Percentiles rank a stretch among this genome's conserved stretches.
phyloP scores from a whole-genome alignment of 2,113 vertebrate genomes.

The Galeopterus variegatus region DNA sequence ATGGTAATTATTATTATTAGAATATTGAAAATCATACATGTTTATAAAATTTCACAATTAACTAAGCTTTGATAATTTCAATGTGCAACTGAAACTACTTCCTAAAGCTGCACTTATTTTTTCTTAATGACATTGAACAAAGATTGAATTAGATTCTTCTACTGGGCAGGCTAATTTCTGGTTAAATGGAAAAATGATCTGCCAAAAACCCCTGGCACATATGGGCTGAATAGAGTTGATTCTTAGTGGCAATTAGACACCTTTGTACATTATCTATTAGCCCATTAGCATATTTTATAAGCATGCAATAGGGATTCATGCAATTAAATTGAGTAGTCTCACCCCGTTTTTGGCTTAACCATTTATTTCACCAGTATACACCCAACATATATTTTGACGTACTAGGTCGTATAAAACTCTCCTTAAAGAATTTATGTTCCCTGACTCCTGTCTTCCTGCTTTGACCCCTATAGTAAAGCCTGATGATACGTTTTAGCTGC shows the following conservation, averaged over 20 bases:
- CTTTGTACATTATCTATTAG: slow-evolving; percentile 57
- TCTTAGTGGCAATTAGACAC: slow-evolving; percentile 27
- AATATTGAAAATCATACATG: slow-evolving; percentile 30
- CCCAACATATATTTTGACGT: slow-evolving; percentile 25
- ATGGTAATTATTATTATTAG: background rate
- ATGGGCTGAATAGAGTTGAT: slow-evolving; percentile 53
- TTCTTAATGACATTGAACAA: slow-evolving; percentile 52
- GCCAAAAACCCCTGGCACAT: slow-evolving; percentile 40
- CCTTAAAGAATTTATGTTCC: slow-evolving; percentile 66
- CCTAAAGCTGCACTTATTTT: background rate
- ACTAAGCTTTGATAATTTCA: slow-evolving; percentile 43
- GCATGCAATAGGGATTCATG: slow-evolving; percentile 43
- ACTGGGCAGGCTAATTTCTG: slow-evolving; percentile 23
- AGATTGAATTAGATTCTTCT: slow-evolving; percentile 58
- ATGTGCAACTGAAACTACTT: background rate
- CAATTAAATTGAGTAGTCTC: slow-evolving; percentile 61
- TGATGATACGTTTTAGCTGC: slow-evolving; percentile 63
- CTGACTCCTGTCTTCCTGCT: slow-evolving; percentile 12
- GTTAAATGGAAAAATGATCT: slow-evolving; percentile 39
- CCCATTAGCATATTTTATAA: slow-evolving; percentile 62
- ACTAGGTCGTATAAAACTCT: slow-evolving; percentile 51
- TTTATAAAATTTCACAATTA: slow-evolving; percentile 23
- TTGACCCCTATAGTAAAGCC: slow-evolving; percentile 69
- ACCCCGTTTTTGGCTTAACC: slow-evolving; percentile 15
- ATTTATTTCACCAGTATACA: background rate